These are phyloP conservation scores for Phortica okadai DNA, from an alignment of 2,888 invertebrate genomes.

Conservation along the genomic window DNA sequence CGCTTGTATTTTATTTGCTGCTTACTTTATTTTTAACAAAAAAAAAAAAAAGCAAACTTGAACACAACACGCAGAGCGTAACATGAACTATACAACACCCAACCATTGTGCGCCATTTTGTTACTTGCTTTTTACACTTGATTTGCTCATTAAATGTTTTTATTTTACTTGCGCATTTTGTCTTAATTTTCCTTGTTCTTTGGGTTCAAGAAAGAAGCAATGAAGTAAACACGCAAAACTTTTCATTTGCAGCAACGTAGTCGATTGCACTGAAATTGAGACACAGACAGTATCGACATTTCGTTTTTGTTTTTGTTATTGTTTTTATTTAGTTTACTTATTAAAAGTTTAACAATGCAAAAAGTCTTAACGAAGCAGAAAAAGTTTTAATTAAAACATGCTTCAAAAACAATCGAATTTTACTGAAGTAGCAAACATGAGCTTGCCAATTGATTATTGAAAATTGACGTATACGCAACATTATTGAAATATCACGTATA, in stretches of 20 bases:
- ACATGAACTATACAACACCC: not conserved
- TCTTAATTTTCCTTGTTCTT: not conserved
- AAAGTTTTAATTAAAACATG: not conserved
- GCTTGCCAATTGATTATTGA: not conserved
- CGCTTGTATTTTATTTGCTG: not conserved
- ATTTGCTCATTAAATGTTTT: slow-evolving; percentile 12
- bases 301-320: not conserved
- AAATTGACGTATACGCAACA: not conserved
- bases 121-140: slow-evolving; percentile 12
- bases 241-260: not conserved
- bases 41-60: not conserved
- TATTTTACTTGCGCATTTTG: not conserved
- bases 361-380: not conserved
- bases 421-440: not conserved
- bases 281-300: not conserved
- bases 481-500: not conserved
- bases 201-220: not conserved
- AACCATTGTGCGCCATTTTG: not conserved
- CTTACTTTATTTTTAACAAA: not conserved
- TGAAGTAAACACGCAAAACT: not conserved
- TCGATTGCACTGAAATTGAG: not conserved
- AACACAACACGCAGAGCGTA: not conserved
- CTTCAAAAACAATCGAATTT: not conserved
- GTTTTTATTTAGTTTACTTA: not conserved
- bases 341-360: not conserved